These are phyloP conservation scores for Mormyrops boulengeri DNA, from an alignment of 2,797 vertebrate genomes.

Conservation along the genomic window DNA sequence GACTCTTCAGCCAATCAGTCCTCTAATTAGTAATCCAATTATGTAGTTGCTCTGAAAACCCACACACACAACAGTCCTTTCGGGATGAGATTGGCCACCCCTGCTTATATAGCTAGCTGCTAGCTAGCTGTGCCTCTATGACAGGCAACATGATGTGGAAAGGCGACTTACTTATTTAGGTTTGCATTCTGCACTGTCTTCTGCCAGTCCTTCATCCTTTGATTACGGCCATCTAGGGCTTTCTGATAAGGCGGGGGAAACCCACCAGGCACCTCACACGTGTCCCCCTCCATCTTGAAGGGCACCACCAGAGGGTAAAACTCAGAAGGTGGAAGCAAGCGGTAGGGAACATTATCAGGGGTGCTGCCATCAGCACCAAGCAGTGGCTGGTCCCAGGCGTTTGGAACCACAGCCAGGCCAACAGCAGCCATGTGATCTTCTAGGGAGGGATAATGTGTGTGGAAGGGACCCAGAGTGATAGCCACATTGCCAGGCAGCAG, in stretches of 20 bases:
- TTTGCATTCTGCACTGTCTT: slow-evolving; percentile 76
- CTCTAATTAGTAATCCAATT: background rate
- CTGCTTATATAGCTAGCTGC: background rate
- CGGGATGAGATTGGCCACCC: background rate
- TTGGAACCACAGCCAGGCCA: slow-evolving; percentile 88
- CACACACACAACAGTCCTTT: background rate
- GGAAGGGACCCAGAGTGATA: slow-evolving; percentile 82
- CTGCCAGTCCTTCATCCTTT: slow-evolving; percentile 80
- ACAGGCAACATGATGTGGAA: background rate
- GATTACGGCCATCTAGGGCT: slow-evolving; percentile 66
- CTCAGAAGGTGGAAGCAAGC: slow-evolving; percentile 69
- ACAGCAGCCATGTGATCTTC: slow-evolving; percentile 94
- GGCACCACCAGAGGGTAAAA: slow-evolving; percentile 80
- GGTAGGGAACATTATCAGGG: slow-evolving; percentile 57
- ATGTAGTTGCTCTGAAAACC: background rate
- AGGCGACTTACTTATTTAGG: slow-evolving; percentile 75
- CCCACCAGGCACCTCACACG: slow-evolving; percentile 82
- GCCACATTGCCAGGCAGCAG: slow-evolving; percentile 77
- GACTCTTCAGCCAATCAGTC: background rate
- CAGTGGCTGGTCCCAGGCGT: slow-evolving; percentile 81
- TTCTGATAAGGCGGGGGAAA: slow-evolving; percentile 72
- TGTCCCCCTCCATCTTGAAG: slow-evolving; percentile 92
- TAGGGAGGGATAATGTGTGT: slow-evolving; percentile 86
- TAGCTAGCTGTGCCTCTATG: background rate
- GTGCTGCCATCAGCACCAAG: slow-evolving; percentile 61